phyloP scores from a whole-genome alignment of 2,113 vertebrate species.

The Cephalopterus ornatus region DNA sequence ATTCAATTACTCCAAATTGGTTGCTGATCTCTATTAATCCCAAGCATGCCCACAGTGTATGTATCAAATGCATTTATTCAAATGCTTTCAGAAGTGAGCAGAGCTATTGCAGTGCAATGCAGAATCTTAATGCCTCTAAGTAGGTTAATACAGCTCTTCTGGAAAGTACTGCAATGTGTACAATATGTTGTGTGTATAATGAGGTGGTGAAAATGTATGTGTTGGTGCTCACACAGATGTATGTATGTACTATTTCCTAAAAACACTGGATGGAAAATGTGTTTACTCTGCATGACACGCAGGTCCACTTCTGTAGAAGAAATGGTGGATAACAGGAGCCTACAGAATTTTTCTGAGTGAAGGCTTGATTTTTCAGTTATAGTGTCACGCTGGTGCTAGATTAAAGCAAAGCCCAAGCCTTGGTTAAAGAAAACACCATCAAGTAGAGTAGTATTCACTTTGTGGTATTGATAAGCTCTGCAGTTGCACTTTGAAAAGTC shows the following conservation, averaged over 20 bases:
- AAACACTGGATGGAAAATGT: neutral
- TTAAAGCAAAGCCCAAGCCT: neutral
- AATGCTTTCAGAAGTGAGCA: neutral
- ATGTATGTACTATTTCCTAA: neutral
- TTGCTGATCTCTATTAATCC: neutral
- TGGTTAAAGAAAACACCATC: neutral
- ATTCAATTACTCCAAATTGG: neutral
- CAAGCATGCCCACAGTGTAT: neutral
- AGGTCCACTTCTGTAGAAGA: neutral
- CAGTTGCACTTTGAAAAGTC: neutral
- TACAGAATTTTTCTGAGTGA: neutral
- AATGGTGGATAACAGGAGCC: neutral
- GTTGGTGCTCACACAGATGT: neutral
- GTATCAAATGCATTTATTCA: neutral
- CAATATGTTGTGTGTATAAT: rapidly evolving
- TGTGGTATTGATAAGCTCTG: neutral
- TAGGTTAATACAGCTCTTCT: neutral
- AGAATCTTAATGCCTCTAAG: neutral
- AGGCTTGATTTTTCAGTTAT: neutral
- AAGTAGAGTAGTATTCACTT: neutral
- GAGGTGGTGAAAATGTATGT: neutral
- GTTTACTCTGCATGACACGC: neutral
- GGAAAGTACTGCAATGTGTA: neutral
- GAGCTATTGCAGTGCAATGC: neutral
- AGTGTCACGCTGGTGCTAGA: rapidly evolving